Percentiles rank a stretch among this genome's conserved stretches.
Conservation (phyloP, 2,888 invertebrate genomes). For the Muscina levida region DNA sequence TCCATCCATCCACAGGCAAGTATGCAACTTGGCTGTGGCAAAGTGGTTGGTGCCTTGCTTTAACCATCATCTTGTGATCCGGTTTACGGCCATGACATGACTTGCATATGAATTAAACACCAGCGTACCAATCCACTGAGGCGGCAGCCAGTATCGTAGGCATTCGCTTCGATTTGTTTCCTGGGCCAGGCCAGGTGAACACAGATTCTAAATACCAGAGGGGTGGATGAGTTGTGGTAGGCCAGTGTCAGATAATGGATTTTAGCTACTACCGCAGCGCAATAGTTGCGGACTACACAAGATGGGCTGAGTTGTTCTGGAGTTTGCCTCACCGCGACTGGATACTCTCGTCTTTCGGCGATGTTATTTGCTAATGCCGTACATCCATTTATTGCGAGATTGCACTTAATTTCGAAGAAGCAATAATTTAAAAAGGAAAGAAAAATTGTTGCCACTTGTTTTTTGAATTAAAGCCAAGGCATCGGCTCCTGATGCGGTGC, state of each 20-base stretch:
- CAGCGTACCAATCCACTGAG: conserved; percentile 61
- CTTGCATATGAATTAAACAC: conserved; percentile 75
- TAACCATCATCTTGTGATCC: conserved; percentile 57
- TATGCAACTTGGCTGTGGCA: background rate
- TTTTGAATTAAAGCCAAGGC: conserved; percentile 71
- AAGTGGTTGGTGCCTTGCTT: conserved; percentile 9
- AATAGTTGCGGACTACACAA: conserved; percentile 49
- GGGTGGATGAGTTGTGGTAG: conserved; percentile 72
- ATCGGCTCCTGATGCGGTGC: conserved; percentile 43
- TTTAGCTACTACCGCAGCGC: conserved; percentile 75
- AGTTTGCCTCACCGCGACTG: conserved; percentile 2
- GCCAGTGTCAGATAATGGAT: conserved; percentile 76
- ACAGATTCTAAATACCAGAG: conserved; percentile 33
- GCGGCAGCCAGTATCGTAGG: conserved; percentile 57
- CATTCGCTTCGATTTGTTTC: conserved; percentile 52
- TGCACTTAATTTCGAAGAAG: conserved; percentile 76
- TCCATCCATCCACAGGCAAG: conserved; percentile 35
- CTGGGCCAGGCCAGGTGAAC: conserved; percentile 7
- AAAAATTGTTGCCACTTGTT: conserved; percentile 76
- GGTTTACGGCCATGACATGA: conserved; percentile 76
- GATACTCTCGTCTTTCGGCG: conserved; percentile 24
- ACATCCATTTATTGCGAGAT: conserved; percentile 68
- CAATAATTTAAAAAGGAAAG: conserved; percentile 71
- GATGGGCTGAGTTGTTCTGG: conserved; percentile 44
- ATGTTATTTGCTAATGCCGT: conserved; percentile 53